phyloP scores from a whole-genome alignment of 2,888 invertebrate species.

The Lycaena phlaeas region DNA sequence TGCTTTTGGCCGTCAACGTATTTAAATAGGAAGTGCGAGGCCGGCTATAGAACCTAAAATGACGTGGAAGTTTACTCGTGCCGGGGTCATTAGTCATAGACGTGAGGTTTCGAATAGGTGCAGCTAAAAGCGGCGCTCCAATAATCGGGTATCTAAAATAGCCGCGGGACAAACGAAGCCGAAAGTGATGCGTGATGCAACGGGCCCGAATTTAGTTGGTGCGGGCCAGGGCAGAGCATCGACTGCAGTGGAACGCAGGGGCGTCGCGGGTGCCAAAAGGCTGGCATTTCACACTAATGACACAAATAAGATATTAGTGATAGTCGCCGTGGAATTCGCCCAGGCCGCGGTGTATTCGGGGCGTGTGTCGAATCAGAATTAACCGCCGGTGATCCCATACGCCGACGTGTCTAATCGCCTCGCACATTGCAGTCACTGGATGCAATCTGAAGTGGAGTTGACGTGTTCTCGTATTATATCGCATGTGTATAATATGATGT shows the following conservation, averaged over 20 bases:
- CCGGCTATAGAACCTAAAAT: slow-evolving; percentile 37
- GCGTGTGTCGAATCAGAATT: slow-evolving; percentile 47
- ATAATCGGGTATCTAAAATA: slow-evolving; percentile 70
- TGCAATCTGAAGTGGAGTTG: not conserved
- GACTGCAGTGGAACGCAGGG: slow-evolving; percentile 49
- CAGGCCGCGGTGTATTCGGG: slow-evolving; percentile 46
- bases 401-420: slow-evolving; percentile 10
- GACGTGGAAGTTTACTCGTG: slow-evolving; percentile 42
- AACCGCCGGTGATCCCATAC: slow-evolving; percentile 29
- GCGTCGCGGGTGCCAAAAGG: slow-evolving; percentile 54
- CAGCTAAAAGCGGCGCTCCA: slow-evolving; percentile 61
- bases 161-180: slow-evolving; percentile 68
- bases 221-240: slow-evolving; percentile 57
- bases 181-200: slow-evolving; percentile 71
- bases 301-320: slow-evolving; percentile 71
- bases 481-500: not conserved
- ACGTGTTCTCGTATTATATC: no score
- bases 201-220: slow-evolving; percentile 65
- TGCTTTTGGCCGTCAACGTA: slow-evolving; percentile 44
- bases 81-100: slow-evolving; percentile 39
- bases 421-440: not conserved
- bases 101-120: slow-evolving; percentile 37
- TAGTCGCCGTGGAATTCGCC: slow-evolving; percentile 42
- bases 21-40: slow-evolving; percentile 56
- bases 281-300: slow-evolving; percentile 72